Conservation (phyloP, 92 coral and sea anemone genomes). For the Paramuricea clavata region DNA sequence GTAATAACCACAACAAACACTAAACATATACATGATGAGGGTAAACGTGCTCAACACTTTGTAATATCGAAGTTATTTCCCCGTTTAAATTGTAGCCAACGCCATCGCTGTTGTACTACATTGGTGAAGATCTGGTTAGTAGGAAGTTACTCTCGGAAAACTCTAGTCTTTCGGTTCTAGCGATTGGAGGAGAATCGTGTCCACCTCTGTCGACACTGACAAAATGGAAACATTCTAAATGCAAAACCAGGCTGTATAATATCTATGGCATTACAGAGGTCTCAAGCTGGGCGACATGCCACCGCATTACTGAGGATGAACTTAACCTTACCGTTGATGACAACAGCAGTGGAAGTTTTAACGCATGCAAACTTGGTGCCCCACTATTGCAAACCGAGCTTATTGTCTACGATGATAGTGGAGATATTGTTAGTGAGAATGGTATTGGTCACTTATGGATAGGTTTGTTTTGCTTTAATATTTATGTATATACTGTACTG, state of each 20-base stretch:
- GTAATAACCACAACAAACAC: no score
- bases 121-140: constrained; percentile 79
- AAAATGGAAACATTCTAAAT: constrained; percentile 75
- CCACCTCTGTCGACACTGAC: constrained; percentile 78
- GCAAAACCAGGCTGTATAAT: constrained; percentile 76
- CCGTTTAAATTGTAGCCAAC: constrained; percentile 75
- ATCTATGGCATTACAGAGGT: constrained; percentile 96
- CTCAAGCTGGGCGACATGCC: constrained; percentile 92
- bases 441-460: constrained; percentile 84
- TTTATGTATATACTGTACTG: no score
- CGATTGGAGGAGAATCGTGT: constrained; percentile 92
- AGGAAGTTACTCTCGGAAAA: constrained; percentile 67
- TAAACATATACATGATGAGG: no score
- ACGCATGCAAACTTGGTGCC: neutral
- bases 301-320: constrained; percentile 68
- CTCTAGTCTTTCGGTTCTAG: constrained; percentile 84
- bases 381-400: constrained; percentile 5
- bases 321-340: constrained; percentile 30
- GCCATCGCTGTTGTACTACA: constrained; percentile 79
- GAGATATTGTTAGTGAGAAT: constrained; percentile 13
- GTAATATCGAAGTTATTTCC: neutral
- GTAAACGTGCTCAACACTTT: no score
- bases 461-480: constrained; percentile 69
- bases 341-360: neutral
- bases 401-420: neutral